Evolutionary conservation across 2,113 vertebrate species (phyloP).

Genomic region (Microcebus murinus): DNA sequence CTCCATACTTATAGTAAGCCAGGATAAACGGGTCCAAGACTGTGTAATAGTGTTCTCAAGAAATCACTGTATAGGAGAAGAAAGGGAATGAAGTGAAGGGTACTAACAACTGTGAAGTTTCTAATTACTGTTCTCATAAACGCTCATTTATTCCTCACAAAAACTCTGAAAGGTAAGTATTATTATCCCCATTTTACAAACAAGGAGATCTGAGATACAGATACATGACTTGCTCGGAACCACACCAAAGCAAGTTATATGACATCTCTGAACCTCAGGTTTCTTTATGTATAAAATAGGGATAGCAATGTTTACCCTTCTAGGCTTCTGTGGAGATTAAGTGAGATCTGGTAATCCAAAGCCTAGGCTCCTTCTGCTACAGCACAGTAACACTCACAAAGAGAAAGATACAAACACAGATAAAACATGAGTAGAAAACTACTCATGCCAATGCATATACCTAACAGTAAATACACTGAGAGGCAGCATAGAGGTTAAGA

Average conservation of each 20-base stretch:
- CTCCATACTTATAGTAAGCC: neutral
- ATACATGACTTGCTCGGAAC: neutral
- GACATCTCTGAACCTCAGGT: neutral
- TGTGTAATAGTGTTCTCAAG: constrained; percentile 12
- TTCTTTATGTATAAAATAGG: constrained; percentile 28
- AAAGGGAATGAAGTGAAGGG: constrained; percentile 12
- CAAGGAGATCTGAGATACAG: neutral
- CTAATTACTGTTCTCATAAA: constrained; percentile 16
- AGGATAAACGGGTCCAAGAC: constrained; percentile 13
- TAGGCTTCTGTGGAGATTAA: constrained; percentile 25
- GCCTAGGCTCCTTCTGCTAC: neutral
- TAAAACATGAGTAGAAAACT: constrained; percentile 10
- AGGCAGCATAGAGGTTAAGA: neutral
- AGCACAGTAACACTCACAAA: constrained; percentile 17
- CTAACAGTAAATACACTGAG: neutral
- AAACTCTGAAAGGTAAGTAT: neutral
- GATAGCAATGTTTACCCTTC: constrained; percentile 5
- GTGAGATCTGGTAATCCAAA: constrained; percentile 9
- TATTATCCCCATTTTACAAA: neutral
- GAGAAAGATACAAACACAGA: constrained; percentile 38
- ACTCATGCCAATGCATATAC: neutral
- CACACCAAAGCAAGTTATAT: constrained; percentile 38
- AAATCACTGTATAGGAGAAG: neutral
- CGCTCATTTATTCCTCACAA: constrained; percentile 20
- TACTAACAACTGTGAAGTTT: neutral